These are phyloP conservation scores for Cariama cristata DNA, from an alignment of 2,113 vertebrate species.

Conservation along the genomic window DNA sequence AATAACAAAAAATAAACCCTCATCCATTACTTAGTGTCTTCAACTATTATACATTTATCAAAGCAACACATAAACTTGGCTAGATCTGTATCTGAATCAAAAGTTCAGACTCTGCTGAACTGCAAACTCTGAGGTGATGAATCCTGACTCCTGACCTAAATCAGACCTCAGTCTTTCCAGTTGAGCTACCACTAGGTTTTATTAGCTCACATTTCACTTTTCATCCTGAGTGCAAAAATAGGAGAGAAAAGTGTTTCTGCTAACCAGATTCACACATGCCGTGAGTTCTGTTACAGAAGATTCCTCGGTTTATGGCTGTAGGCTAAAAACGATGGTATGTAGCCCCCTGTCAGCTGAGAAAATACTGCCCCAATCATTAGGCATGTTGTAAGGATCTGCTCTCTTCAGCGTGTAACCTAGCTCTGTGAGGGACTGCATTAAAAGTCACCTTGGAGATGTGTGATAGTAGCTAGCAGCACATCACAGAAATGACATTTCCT, in stretches of 20 bases:
- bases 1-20: not conserved
- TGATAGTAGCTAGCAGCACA: not conserved
- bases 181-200: not conserved
- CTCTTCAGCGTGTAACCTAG: not conserved
- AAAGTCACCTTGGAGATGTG: constrained; percentile 68
- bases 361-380: not conserved
- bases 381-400: not conserved
- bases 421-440: not conserved
- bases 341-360: not conserved
- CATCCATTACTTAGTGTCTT: not conserved
- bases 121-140: not conserved
- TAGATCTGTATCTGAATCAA: constrained; percentile 10
- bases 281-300: not conserved
- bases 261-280: not conserved
- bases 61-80: not conserved
- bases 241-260: not conserved
- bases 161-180: not conserved
- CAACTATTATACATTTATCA: not conserved
- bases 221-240: not conserved
- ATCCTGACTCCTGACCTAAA: constrained; percentile 8
- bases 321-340: not conserved
- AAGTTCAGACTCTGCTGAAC: not conserved
- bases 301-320: not conserved
- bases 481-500: constrained; percentile 63
- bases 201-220: not conserved